A percentile compares a stretch with the other conserved stretches of the same genome.
These are phyloP conservation scores for Sebastes matsubarae DNA, from an alignment of 2,797 vertebrate species.

Conservation along the genomic window DNA sequence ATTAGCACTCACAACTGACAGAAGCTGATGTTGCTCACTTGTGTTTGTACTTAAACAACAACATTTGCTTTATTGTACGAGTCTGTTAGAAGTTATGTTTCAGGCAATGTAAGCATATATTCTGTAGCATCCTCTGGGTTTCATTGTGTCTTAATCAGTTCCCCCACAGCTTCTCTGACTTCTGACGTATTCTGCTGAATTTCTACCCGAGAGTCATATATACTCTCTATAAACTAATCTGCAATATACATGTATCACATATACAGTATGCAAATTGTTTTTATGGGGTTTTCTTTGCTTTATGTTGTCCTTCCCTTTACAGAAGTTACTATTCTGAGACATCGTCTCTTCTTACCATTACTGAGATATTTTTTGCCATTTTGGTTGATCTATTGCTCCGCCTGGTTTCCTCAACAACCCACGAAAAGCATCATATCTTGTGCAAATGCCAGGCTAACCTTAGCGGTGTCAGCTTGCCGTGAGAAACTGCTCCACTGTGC, in stretches of 20 bases:
- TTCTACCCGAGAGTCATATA: background rate
- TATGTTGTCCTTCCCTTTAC: background rate
- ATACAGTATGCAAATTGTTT: background rate
- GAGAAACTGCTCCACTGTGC: constrained; percentile 40
- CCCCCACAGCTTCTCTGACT: background rate
- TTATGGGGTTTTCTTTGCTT: constrained; percentile 1
- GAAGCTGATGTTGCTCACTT: background rate
- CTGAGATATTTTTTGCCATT: constrained; percentile 6
- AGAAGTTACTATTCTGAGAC: background rate
- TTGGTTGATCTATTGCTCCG: constrained; percentile 29
- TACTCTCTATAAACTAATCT: background rate
- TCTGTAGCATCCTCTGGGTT: background rate
- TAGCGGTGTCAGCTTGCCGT: constrained; percentile 10
- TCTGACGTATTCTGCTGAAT: background rate
- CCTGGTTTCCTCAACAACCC: constrained; percentile 35
- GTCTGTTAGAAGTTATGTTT: background rate
- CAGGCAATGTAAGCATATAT: constrained; percentile 7
- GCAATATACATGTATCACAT: background rate
- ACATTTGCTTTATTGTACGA: background rate
- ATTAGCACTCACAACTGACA: background rate
- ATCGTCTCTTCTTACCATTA: constrained; percentile 4
- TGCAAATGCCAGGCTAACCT: constrained; percentile 47
- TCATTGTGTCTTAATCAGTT: background rate
- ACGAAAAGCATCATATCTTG: background rate
- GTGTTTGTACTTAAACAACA: background rate